Evolutionary conservation across 2,888 invertebrate genomes (phyloP), one percentile per base, ranked within the genome.

Genomic region (Bimastos eiseni): DNA sequence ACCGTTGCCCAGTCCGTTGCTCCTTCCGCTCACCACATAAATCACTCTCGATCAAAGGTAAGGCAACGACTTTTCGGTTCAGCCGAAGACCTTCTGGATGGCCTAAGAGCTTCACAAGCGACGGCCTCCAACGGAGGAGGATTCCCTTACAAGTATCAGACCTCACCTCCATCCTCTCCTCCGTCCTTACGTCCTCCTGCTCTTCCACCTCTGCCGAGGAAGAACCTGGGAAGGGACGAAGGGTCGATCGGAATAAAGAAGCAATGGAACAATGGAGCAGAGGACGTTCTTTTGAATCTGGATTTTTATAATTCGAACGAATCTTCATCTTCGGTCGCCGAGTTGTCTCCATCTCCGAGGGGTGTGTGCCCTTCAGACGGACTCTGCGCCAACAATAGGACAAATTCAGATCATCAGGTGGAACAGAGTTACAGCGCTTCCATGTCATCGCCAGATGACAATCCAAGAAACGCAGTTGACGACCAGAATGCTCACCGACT

Each of bases 1-100:
- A n/a, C 70, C 8, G 13, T 13, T 17, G n/a, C 13, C n/a, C 70
- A 0, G n/a, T n/a, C 70, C 70, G n/a, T n/a, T 70, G n/a, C n/a
- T 17, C n/a, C 70, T 6, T n/a, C 70, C n/a, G 70, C 70, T n/a
- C 70, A 70, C 70, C 70, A n/a, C 70, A 70, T 11, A n/a, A 70
- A n/a, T n/a, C 30, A 70, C 70, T 8, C 70, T n/a, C 30, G 70
- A n/a, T 70, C n/a, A 70, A 70, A 70, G 30, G n/a, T n/a, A 30
- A 70, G 70, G 70, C 70, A 13, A 70, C 70, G 70, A 70, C 70
- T 70, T n/a, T 86, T 86, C 86, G n/a, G 86, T 21, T 86, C 86
- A 37, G 86, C 36, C 2, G 86, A 86, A 24, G 36, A 86, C 36
- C 86, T 86, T 37, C 70, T 70, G 70, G 70, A 70, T n/a, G 70